A percentile compares a stretch with the other conserved stretches of the same genome.
phyloP scores from a whole-genome alignment of 1,140 invertebrate genomes.

The Papilio machaon region DNA sequence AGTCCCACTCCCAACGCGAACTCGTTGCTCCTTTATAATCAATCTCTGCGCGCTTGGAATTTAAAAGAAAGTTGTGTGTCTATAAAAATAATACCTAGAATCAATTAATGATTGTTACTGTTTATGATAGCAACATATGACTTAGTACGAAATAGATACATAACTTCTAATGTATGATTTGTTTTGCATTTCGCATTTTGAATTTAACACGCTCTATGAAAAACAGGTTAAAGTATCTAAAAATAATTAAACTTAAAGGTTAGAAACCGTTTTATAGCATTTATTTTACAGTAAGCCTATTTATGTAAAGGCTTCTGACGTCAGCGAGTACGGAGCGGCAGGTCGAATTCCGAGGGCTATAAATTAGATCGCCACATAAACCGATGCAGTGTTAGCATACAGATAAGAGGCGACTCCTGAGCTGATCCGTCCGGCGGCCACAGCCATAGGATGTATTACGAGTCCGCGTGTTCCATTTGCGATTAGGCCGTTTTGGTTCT shows the following conservation, averaged over 20 bases:
- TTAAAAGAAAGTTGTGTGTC: neutral
- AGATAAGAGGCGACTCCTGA: constrained; percentile 45
- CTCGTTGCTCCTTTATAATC: constrained; percentile 13
- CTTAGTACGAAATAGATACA: neutral
- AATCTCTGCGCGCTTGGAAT: neutral
- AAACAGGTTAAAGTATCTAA: neutral
- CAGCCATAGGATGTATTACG: constrained; percentile 43
- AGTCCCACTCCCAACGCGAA: constrained; percentile 13
- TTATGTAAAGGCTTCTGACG: constrained; percentile 26
- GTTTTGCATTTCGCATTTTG: neutral
- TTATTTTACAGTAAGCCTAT: constrained; percentile 10
- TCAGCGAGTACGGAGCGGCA: constrained; percentile 31
- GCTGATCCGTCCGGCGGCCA: constrained; percentile 29
- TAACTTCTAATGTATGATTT: neutral
- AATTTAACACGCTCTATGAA: neutral
- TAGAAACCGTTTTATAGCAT: neutral
- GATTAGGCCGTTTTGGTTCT: constrained; percentile 52
- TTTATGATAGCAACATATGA: neutral
- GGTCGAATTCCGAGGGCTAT: constrained; percentile 26
- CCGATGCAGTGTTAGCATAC: constrained; percentile 49
- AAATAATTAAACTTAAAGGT: neutral
- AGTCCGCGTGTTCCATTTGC: constrained; percentile 42
- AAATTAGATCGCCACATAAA: constrained; percentile 43
- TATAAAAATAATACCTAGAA: neutral
- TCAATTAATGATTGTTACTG: neutral